Evolutionary conservation across 2,797 vertebrate species (phyloP).

Genomic region (Clarias platycephalus): DNA sequence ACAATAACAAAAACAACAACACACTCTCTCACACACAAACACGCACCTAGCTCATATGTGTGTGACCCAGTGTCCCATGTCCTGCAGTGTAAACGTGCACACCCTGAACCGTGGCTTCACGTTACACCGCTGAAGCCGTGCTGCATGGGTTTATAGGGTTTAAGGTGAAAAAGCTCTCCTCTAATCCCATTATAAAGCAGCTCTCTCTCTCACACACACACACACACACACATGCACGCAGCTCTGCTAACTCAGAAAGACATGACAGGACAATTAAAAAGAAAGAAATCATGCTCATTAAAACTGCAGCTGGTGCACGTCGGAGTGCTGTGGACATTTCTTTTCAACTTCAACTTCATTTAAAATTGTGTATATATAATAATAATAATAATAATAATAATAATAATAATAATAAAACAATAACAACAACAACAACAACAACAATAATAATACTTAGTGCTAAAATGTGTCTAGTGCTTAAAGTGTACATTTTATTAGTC

Average conservation of each 20-base stretch:
- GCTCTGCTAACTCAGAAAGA: background rate
- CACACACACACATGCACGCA: background rate
- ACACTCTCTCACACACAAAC: background rate
- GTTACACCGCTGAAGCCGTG: background rate
- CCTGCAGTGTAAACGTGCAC: background rate
- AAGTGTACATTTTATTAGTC: background rate
- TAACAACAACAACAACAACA: too few relatives aligned
- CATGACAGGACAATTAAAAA: background rate
- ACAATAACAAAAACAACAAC: background rate
- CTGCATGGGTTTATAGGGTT: slow-evolving; percentile 32
- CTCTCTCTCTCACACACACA: background rate
- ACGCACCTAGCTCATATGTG: background rate
- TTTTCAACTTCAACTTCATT: too few relatives aligned
- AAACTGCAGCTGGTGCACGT: background rate
- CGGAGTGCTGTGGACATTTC: background rate
- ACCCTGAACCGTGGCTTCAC: background rate
- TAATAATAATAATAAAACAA: too few relatives aligned
- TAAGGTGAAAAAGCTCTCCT: slow-evolving; percentile 26
- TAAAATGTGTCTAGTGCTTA: background rate
- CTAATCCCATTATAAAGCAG: slow-evolving; percentile 35
- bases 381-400: too few relatives aligned
- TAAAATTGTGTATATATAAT: too few relatives aligned
- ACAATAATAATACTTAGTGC: background rate
- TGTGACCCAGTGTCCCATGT: background rate
- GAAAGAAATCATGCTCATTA: background rate